Percentiles rank a stretch among this genome's conserved stretches.
Conservation (phyloP, 2,888 invertebrate genomes). For the Thecocarcelia acutangulata region DNA sequence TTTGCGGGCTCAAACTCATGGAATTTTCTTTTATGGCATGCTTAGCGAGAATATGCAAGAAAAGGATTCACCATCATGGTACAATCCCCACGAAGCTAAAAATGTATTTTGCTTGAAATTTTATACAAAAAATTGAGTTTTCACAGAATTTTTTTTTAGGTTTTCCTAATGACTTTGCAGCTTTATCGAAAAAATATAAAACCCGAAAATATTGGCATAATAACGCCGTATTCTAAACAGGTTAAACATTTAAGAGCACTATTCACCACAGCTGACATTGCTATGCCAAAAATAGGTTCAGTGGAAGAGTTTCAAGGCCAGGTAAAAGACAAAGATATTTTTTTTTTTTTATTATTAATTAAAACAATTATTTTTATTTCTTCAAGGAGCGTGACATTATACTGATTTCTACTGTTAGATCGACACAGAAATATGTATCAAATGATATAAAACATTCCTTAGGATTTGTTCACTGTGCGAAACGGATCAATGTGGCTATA, state of each 20-base stretch:
- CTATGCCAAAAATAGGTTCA: conserved; percentile 87
- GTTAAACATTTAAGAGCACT: conserved; percentile 82
- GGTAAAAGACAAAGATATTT: conserved; percentile 81
- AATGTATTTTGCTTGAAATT: conserved; percentile 70
- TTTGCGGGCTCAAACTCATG: conserved; percentile 74
- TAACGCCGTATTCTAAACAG: conserved; percentile 96
- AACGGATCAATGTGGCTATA: conserved; percentile 93
- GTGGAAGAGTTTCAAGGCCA: conserved; percentile 95
- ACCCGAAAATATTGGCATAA: conserved; percentile 87
- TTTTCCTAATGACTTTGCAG: conserved; percentile 83
- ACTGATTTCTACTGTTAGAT: conserved; percentile 87
- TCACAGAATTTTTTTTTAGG: conserved; percentile 74
- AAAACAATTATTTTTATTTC: background rate
- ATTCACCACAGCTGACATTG: conserved; percentile 82
- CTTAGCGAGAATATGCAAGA: conserved; percentile 87
- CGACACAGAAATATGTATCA: conserved; percentile 80
- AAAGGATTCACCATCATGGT: conserved; percentile 92
- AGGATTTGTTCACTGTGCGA: conserved; percentile 88
- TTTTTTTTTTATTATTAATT: background rate
- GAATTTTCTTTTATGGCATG: conserved; percentile 87
- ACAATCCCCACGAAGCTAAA: conserved; percentile 89
- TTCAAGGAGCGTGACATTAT: conserved; percentile 83
- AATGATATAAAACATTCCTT: conserved; percentile 83
- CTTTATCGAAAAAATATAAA: conserved; percentile 86
- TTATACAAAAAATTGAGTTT: conserved; percentile 4